phyloP scores from a whole-genome alignment of 2,113 vertebrate species.

The Casuarius casuarius region DNA sequence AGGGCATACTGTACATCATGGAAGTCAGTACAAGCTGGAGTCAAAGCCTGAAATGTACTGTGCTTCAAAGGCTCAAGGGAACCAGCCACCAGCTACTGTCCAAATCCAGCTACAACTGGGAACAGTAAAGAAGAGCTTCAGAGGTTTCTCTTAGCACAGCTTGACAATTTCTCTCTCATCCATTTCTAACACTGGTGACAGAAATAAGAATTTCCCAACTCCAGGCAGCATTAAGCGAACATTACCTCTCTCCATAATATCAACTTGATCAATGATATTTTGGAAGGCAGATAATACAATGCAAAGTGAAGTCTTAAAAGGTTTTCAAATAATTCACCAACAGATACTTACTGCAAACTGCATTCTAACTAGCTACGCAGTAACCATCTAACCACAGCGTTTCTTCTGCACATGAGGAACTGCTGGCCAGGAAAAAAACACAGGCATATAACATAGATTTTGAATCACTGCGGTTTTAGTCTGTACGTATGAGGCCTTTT shows the following conservation, averaged over 20 bases:
- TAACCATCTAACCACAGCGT: background rate
- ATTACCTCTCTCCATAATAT: background rate
- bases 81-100: background rate
- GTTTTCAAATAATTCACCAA: background rate
- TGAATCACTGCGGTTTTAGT: background rate
- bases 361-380: background rate
- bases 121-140: background rate
- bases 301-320: background rate
- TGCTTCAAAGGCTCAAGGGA: background rate
- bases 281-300: background rate
- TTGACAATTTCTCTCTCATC: background rate
- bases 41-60: constrained; percentile 26
- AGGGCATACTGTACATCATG: constrained; percentile 45
- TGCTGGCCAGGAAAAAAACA: background rate
- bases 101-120: background rate
- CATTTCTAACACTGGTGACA: background rate
- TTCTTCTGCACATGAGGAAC: background rate
- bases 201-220: background rate
- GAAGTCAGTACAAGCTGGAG: constrained; percentile 66
- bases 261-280: background rate
- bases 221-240: background rate
- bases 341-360: background rate
- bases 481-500: constrained; percentile 13
- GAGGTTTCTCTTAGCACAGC: background rate
- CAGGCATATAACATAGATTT: background rate